A percentile compares a stretch with the other conserved stretches of the same genome.
Conservation (phyloP, 2,797 vertebrate genomes). For the Dryobates pubescens region DNA sequence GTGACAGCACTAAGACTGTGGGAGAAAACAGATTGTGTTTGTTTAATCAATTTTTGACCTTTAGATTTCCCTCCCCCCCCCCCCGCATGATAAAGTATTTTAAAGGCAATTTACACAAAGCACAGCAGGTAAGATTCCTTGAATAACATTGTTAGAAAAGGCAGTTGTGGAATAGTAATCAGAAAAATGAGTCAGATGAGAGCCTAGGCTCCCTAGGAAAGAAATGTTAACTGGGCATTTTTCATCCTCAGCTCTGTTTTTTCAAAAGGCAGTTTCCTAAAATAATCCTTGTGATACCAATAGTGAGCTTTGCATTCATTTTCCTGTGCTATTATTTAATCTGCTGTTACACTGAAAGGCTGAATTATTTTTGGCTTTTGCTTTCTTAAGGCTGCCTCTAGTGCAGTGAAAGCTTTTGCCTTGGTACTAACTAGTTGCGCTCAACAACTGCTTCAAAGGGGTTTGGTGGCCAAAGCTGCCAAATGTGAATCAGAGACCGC, state of each 20-base stretch:
- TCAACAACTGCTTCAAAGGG: neutral
- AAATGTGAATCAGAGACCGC: neutral
- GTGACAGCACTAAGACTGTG: neutral
- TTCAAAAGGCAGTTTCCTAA: neutral
- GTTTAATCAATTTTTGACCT: neutral
- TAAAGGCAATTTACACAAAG: slow-evolving; percentile 25
- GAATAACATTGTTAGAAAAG: slow-evolving; percentile 4
- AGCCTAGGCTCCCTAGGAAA: slow-evolving; percentile 9
- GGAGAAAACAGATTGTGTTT: neutral
- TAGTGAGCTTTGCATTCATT: neutral
- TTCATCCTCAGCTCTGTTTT: neutral
- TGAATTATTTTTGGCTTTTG: neutral
- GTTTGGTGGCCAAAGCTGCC: neutral
- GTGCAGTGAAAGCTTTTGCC: neutral
- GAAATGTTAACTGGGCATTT: slow-evolving; percentile 26
- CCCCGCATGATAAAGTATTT: neutral
- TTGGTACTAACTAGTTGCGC: neutral
- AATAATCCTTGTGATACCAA: slow-evolving; percentile 17
- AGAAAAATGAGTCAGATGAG: slow-evolving; percentile 42
- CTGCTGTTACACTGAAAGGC: neutral
- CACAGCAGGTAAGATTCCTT: slow-evolving; percentile 36
- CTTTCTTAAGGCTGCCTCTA: neutral
- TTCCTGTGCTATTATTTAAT: slow-evolving; percentile 44
- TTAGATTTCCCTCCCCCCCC: neutral
- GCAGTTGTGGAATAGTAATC: slow-evolving; percentile 48